Percentiles rank a stretch among this genome's conserved stretches.
These are phyloP conservation scores for Arctia plantaginis DNA, from an alignment of 2,888 invertebrate genomes.

Conservation along the genomic window DNA sequence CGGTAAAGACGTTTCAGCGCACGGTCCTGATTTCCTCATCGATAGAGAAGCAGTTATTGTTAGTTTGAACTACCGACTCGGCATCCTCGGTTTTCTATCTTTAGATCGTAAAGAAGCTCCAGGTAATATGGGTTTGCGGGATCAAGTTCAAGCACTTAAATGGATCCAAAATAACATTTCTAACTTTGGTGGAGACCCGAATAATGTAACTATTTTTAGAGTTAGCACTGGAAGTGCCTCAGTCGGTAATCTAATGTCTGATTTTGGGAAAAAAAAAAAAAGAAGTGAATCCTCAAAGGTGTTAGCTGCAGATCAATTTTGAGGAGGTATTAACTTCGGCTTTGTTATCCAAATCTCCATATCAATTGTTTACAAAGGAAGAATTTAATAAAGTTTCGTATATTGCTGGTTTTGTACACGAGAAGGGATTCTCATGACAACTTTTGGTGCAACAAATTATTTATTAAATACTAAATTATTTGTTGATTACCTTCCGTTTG, in stretches of 20 bases:
- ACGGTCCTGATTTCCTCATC: conserved; percentile 79
- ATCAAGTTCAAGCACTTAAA: conserved; percentile 83
- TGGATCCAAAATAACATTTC: conserved; percentile 83
- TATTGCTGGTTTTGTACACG: conserved; percentile 79
- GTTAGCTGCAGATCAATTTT: conserved; percentile 54
- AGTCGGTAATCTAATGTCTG: conserved; percentile 75
- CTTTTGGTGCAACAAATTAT: conserved; percentile 54
- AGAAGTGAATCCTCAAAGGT: conserved; percentile 62
- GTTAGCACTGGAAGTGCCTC: conserved; percentile 84
- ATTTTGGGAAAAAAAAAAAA: no score
- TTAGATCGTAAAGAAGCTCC: conserved; percentile 76
- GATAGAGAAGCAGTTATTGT: conserved; percentile 78
- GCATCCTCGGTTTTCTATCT: conserved; percentile 78
- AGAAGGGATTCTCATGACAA: conserved; percentile 77
- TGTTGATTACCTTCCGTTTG: conserved; percentile 67
- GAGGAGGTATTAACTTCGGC: conserved; percentile 78
- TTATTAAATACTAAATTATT: conserved; percentile 65
- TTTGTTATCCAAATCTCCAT: conserved; percentile 78
- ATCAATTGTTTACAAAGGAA: conserved; percentile 71
- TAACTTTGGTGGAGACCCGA: conserved; percentile 80
- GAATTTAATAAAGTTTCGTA: conserved; percentile 81
- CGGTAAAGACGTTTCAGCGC: conserved; percentile 72
- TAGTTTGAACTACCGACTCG: conserved; percentile 78
- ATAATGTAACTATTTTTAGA: conserved; percentile 84
- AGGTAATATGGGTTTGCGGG: conserved; percentile 83